A percentile compares a stretch with the other conserved stretches of the same genome.
Conservation (phyloP, 2,113 vertebrate species). For the Haliaeetus leucogaster region DNA sequence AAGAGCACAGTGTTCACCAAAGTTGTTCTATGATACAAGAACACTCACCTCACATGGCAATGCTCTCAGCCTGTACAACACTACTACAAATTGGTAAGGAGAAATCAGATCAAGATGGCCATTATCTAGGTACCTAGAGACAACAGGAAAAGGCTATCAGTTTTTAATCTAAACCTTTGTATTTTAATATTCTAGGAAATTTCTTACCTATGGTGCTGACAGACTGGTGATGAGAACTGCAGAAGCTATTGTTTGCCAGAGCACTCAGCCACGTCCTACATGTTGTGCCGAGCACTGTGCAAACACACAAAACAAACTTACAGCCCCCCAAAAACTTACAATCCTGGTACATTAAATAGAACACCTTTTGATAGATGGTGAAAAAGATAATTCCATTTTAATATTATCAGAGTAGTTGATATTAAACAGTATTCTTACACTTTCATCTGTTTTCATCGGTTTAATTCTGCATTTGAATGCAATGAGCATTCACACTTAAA, state of each 20-base stretch:
- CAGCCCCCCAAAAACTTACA: not conserved
- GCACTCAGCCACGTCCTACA: not conserved
- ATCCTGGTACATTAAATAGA: fast-evolving
- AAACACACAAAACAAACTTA: not conserved
- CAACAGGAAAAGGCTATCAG: not conserved
- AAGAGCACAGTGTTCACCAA: not conserved
- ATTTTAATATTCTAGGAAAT: not conserved
- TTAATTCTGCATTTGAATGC: not conserved
- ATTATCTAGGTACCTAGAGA: not conserved
- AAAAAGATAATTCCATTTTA: not conserved
- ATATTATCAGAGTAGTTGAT: not conserved
- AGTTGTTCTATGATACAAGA: not conserved
- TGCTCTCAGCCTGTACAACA: not conserved
- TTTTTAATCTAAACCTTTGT: not conserved
- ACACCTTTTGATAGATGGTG: not conserved
- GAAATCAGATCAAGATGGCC: not conserved
- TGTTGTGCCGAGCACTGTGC: not conserved
- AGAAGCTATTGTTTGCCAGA: not conserved
- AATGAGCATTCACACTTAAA: not conserved
- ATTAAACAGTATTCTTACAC: not conserved
- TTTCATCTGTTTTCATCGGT: not conserved
- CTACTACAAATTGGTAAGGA: not conserved
- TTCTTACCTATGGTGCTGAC: not conserved
- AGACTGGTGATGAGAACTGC: not conserved
- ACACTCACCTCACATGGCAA: not conserved